Evolutionary conservation across 2,888 invertebrate genomes (phyloP).

Genomic region (Adelphocoris suturalis): DNA sequence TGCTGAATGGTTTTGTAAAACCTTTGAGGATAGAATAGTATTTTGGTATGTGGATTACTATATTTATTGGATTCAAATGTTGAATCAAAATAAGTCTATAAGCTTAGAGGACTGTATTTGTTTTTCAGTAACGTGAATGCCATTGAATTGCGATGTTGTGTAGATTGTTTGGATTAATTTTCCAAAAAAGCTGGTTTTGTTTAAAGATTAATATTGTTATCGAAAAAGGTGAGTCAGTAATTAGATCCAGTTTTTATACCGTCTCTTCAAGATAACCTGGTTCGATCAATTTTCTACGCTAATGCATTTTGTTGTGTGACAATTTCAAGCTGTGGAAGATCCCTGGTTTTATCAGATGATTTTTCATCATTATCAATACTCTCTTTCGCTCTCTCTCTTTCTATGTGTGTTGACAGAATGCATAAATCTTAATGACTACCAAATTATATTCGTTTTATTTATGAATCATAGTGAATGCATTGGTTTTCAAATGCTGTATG

Average conservation of each 20-base stretch:
- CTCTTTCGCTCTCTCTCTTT: no score
- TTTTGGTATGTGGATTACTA: constrained; percentile 33
- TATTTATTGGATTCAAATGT: neutral
- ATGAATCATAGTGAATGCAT: constrained; percentile 13
- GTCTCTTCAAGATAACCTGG: neutral
- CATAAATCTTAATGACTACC: neutral
- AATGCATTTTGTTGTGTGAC: constrained; percentile 41
- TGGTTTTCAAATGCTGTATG: constrained; percentile 18
- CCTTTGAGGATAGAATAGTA: constrained; percentile 65
- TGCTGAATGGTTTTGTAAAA: constrained; percentile 64
- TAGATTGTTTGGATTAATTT: constrained; percentile 53
- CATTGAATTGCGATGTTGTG: constrained; percentile 62
- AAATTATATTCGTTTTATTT: neutral
- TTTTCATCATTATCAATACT: neutral
- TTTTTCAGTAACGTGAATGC: constrained; percentile 62
- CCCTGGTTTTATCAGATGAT: neutral
- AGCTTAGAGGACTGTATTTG: constrained; percentile 41
- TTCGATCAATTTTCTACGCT: neutral
- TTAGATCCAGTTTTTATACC: neutral
- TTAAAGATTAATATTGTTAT: neutral
- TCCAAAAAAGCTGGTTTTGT: neutral
- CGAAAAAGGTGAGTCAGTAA: constrained; percentile 32
- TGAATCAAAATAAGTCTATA: constrained; percentile 20
- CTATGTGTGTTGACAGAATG: constrained; percentile 1
- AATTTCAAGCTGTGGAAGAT: neutral